Conservation (phyloP, 2,797 vertebrate genomes). For the Thunnus albacares region DNA sequence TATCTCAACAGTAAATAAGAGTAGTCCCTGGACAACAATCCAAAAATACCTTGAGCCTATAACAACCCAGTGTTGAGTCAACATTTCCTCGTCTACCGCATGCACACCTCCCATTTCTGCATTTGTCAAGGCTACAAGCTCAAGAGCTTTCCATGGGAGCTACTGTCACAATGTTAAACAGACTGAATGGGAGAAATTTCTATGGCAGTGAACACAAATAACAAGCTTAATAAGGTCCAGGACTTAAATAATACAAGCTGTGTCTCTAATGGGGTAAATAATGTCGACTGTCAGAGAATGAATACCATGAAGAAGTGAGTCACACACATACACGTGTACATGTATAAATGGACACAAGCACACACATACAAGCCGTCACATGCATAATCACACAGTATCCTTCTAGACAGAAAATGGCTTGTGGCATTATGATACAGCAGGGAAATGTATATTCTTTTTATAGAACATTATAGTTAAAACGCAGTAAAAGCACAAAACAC, state of each 20-base stretch:
- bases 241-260: slow-evolving; percentile 41
- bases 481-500: slow-evolving; percentile 21
- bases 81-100: slow-evolving; percentile 5
- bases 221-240: slow-evolving; percentile 26
- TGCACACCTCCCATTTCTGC: slow-evolving; percentile 18
- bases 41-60: slow-evolving; percentile 18
- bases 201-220: slow-evolving; percentile 32
- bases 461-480: background rate
- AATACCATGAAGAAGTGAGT: slow-evolving; percentile 42
- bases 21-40: background rate
- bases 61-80: slow-evolving; percentile 33
- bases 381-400: slow-evolving; percentile 17
- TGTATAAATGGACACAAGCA: slow-evolving; percentile 20
- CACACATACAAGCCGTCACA: slow-evolving; percentile 27
- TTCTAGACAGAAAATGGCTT: slow-evolving; percentile 23
- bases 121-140: slow-evolving; percentile 19
- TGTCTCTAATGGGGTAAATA: slow-evolving; percentile 45
- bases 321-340: slow-evolving; percentile 30
- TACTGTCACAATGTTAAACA: slow-evolving; percentile 32
- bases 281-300: slow-evolving; percentile 36
- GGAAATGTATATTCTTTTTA: slow-evolving; percentile 15
- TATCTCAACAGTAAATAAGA: background rate
- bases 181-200: slow-evolving; percentile 41
- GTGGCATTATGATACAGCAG: slow-evolving; percentile 33
- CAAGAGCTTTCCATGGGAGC: slow-evolving; percentile 7